These are phyloP conservation scores for Apomyelois bistriatella DNA, from an alignment of 2,888 invertebrate genomes.

Conservation along the genomic window DNA sequence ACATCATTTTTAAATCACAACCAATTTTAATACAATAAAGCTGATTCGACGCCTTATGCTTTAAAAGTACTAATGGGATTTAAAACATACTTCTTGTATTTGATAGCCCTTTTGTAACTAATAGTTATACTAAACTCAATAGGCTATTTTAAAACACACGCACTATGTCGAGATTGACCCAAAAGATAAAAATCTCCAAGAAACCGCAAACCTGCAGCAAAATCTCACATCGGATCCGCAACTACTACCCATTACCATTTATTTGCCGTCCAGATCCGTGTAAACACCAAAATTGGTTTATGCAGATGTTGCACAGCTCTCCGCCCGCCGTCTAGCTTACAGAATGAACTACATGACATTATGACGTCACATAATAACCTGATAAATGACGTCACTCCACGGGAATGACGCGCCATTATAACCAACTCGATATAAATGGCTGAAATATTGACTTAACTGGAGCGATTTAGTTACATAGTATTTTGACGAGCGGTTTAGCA, in stretches of 20 bases:
- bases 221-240: background rate
- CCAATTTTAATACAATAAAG: too few relatives aligned
- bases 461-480: background rate
- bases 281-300: conserved; percentile 18
- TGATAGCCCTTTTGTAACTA: too few relatives aligned
- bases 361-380: conserved; percentile 37
- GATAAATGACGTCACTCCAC: conserved; percentile 21
- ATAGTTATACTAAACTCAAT: too few relatives aligned
- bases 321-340: conserved; percentile 10
- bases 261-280: conserved; percentile 6
- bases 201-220: too few relatives aligned
- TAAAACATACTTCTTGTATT: too few relatives aligned
- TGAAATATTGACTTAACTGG: conserved; percentile 25
- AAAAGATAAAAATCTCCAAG: too few relatives aligned
- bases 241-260: conserved; percentile 9
- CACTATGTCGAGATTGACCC: too few relatives aligned
- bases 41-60: too few relatives aligned
- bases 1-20: too few relatives aligned
- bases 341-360: conserved; percentile 42
- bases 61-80: too few relatives aligned
- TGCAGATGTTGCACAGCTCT: conserved; percentile 4
- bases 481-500: too few relatives aligned
- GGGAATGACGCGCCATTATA: background rate
- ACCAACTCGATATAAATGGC: background rate
- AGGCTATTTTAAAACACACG: too few relatives aligned